Conservation (phyloP, 2,113 vertebrate species). For the Pongo pygmaeus region DNA sequence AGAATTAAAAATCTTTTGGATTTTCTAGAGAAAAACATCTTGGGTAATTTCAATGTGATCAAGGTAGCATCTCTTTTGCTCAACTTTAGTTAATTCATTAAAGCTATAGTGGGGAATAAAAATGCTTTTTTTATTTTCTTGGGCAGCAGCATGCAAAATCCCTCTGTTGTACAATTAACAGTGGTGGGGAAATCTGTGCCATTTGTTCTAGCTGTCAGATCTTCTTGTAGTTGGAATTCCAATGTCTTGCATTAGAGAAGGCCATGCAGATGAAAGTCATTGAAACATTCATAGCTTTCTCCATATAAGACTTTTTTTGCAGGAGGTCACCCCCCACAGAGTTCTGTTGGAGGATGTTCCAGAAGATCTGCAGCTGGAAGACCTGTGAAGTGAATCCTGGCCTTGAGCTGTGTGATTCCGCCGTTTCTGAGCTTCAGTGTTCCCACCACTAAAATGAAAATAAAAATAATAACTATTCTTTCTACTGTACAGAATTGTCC, state of each 20-base stretch:
- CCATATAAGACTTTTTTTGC: background rate
- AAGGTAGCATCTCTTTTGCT: background rate
- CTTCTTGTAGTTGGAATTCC: background rate
- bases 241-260: background rate
- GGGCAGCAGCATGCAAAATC: background rate
- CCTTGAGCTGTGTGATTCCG: background rate
- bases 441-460: constrained; percentile 25
- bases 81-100: constrained; percentile 5
- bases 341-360: background rate
- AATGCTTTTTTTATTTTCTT: constrained; percentile 7
- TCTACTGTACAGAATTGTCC: background rate
- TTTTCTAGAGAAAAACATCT: constrained; percentile 37
- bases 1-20: background rate
- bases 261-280: background rate
- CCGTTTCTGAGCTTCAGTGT: background rate
- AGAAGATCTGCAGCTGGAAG: background rate
- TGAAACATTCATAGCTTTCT: background rate
- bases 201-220: constrained; percentile 1
- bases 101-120: constrained; percentile 5
- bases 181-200: background rate
- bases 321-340: background rate
- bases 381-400: background rate
- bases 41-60: background rate
- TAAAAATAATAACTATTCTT: constrained; percentile 22
- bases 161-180: background rate